These are phyloP conservation scores for Gadus chalcogrammus DNA, from an alignment of 2,113 vertebrate species.

Conservation along the genomic window DNA sequence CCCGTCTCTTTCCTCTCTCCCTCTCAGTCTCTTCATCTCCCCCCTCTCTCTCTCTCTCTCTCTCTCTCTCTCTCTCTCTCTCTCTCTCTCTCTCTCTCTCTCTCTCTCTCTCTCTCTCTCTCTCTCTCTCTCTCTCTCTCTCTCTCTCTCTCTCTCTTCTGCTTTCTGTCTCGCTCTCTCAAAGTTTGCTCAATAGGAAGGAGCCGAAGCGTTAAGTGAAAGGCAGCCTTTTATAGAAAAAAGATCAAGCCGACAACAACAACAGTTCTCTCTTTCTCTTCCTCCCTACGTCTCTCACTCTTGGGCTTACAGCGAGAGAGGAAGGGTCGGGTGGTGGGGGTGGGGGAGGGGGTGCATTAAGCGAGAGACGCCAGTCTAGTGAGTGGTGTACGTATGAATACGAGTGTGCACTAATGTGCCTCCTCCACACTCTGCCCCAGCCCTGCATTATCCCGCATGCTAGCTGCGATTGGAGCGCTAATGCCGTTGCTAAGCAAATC, in stretches of 20 bases:
- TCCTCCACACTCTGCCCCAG: slow-evolving; percentile 41
- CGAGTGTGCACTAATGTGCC: slow-evolving; percentile 31
- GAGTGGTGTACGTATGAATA: slow-evolving; percentile 18
- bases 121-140: neutral
- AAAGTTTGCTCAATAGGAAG: neutral
- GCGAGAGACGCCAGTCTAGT: too few relatives aligned
- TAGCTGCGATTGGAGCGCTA: slow-evolving; percentile 60
- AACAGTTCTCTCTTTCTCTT: slow-evolving; percentile 3
- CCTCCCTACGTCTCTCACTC: slow-evolving; percentile 2
- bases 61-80: neutral
- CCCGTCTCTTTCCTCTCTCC: neutral
- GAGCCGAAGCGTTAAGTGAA: slow-evolving; percentile 24
- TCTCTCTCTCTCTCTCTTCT: slow-evolving; percentile 7
- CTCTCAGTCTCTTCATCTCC: neutral
- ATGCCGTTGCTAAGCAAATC: slow-evolving; percentile 74
- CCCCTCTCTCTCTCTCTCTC: neutral
- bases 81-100: neutral
- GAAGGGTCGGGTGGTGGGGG: too few relatives aligned
- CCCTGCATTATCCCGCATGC: slow-evolving; percentile 60
- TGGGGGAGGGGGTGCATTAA: too few relatives aligned
- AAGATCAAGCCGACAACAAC: neutral
- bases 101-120: too few relatives aligned
- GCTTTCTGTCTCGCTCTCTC: slow-evolving; percentile 7
- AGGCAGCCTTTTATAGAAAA: slow-evolving; percentile 6
- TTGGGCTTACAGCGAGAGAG: neutral